A percentile compares a stretch with the other conserved stretches of the same genome.
These are phyloP conservation scores for Murina feae DNA, from an alignment of 2,113 vertebrate species.

Conservation along the genomic window DNA sequence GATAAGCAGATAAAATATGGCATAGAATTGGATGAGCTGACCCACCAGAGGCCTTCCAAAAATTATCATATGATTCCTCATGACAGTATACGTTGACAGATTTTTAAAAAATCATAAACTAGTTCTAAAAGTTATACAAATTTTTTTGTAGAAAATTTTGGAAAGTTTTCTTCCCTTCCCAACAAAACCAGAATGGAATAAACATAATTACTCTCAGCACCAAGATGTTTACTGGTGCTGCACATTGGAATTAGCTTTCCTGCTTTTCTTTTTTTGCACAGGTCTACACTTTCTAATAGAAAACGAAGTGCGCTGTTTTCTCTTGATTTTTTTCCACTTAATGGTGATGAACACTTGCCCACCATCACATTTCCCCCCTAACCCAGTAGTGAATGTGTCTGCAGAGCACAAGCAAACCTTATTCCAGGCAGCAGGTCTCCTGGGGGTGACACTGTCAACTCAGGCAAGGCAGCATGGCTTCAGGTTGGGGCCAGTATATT, in stretches of 20 bases:
- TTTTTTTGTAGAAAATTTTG: not conserved
- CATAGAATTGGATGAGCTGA: not conserved
- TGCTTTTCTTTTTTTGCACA: not conserved
- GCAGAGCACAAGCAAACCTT: not conserved
- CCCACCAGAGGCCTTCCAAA: not conserved
- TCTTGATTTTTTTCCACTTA: not conserved
- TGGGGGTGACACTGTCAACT: not conserved
- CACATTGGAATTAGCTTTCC: not conserved
- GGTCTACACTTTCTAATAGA: not conserved
- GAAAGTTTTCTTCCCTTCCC: not conserved
- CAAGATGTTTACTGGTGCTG: not conserved
- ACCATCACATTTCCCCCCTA: not conserved
- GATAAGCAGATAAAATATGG: not conserved
- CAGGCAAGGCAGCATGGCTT: not conserved
- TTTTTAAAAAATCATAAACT: not conserved
- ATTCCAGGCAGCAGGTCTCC: not conserved
- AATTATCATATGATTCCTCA: not conserved
- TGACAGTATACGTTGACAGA: not conserved
- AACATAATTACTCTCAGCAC: not conserved
- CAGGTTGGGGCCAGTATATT: not conserved
- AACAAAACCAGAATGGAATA: not conserved
- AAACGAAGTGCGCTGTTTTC: not conserved
- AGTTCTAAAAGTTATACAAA: not conserved
- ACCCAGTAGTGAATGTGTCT: not conserved
- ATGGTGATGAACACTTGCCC: not conserved